Conservation (phyloP, 1,140 invertebrate genomes). For the Popillia japonica region DNA sequence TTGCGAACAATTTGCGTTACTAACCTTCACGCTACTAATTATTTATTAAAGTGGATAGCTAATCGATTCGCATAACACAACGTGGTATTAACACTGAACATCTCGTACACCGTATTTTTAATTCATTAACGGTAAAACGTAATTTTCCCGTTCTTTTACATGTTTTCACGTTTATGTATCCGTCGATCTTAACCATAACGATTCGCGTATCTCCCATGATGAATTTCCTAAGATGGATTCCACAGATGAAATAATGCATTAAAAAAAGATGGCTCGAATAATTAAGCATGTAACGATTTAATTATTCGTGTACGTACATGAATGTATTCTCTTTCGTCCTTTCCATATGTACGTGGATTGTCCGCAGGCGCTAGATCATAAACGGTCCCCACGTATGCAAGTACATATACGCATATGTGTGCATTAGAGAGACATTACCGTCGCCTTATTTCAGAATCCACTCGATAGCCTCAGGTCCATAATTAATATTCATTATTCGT, state of each 20-base stretch:
- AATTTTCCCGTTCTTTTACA: slow-evolving; percentile 30
- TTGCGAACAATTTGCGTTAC: not conserved
- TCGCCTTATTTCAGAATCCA: not conserved
- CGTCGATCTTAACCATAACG: not conserved
- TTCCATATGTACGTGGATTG: not conserved
- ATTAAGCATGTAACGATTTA: slow-evolving; percentile 32
- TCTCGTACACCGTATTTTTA: slow-evolving; percentile 22
- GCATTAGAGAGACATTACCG: not conserved
- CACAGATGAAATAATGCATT: not conserved
- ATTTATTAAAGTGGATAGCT: slow-evolving; percentile 17
- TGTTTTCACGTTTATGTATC: not conserved
- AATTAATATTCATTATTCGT: slow-evolving; percentile 29
- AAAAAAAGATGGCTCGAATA: slow-evolving; percentile 5
- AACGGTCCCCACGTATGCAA: slow-evolving; percentile 6
- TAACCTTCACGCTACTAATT: slow-evolving; percentile 20
- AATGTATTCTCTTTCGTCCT: not conserved
- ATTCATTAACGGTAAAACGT: slow-evolving; percentile 21
- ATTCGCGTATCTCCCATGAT: slow-evolving; percentile 6
- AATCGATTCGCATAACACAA: slow-evolving; percentile 21
- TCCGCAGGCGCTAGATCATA: not conserved
- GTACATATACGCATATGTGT: too few species aligned
- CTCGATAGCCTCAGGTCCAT: not conserved
- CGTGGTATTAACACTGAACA: slow-evolving; percentile 11
- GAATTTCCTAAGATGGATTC: not conserved
- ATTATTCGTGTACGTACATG: slow-evolving; percentile 15